A percentile compares a stretch with the other conserved stretches of the same genome.
Evolutionary conservation across 2,888 invertebrate species (phyloP).

Genomic region (Drosophila differens): DNA sequence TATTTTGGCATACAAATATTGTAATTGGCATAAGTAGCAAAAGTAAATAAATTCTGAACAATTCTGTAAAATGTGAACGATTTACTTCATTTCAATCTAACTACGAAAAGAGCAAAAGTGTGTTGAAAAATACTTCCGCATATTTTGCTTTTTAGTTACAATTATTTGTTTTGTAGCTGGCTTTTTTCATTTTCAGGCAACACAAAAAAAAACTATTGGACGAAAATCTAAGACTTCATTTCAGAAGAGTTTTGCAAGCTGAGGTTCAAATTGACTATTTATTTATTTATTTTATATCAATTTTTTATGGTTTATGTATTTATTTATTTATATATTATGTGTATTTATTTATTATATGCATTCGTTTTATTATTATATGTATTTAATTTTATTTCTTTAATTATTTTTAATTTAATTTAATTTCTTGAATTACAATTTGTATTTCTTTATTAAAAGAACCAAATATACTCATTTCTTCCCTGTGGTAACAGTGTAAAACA

Average conservation of each 20-base stretch:
- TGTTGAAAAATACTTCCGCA: conserved; percentile 3
- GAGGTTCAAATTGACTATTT: too few relatives aligned
- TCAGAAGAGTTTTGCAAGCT: too few relatives aligned
- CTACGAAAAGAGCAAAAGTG: neutral
- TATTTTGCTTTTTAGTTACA: neutral
- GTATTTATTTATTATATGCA: too few relatives aligned
- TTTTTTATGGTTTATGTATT: too few relatives aligned
- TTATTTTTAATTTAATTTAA: too few relatives aligned
- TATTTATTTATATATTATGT: too few relatives aligned
- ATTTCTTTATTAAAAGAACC: too few relatives aligned
- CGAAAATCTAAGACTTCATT: too few relatives aligned
- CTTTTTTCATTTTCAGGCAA: conserved; percentile 9
- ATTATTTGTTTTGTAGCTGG: neutral
- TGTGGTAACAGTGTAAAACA: neutral
- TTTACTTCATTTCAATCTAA: neutral
- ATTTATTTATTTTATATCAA: too few relatives aligned
- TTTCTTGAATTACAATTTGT: too few relatives aligned
- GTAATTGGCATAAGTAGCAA: conserved; percentile 26
- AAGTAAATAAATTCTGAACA: conserved; percentile 37
- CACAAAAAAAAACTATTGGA: neutral
- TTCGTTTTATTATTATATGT: neutral
- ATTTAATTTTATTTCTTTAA: too few relatives aligned
- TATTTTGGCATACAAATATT: conserved; percentile 22
- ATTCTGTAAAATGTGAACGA: neutral
- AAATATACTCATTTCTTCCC: neutral